A percentile compares a stretch with the other conserved stretches of the same genome.
These are phyloP conservation scores for Drepanosiphum platanoidis DNA, from an alignment of 2,888 invertebrate species.

Conservation along the genomic window DNA sequence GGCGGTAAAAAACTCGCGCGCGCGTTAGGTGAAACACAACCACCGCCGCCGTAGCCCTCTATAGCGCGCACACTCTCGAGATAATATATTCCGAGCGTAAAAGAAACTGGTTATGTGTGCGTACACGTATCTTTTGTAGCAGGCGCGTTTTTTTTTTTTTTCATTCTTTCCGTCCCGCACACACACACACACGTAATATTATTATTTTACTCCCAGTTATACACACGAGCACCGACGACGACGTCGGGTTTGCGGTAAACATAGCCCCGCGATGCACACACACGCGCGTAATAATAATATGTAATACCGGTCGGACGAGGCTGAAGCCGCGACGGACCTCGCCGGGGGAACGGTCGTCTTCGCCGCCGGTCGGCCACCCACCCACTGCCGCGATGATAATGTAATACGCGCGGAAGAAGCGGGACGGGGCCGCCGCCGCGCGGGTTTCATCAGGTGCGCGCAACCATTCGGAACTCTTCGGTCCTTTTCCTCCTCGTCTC, in stretches of 20 bases:
- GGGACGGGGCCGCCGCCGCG: background rate
- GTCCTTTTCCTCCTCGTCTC: background rate
- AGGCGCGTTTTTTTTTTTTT: background rate
- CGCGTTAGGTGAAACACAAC: background rate
- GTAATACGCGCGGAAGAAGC: background rate
- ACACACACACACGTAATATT: no score
- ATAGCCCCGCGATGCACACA: background rate
- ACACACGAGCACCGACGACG: background rate
- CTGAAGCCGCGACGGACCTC: background rate
- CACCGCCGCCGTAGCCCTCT: no score
- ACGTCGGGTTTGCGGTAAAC: background rate
- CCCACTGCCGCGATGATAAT: conserved; percentile 14
- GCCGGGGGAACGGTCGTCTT: background rate
- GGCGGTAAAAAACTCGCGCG: background rate
- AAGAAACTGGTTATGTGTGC: conserved; percentile 37
- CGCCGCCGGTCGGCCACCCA: conserved; percentile 12
- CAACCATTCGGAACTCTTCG: conserved; percentile 41
- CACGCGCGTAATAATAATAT: background rate
- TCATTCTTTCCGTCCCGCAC: background rate
- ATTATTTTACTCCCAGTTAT: conserved; percentile 2
- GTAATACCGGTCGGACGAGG: conserved; percentile 4
- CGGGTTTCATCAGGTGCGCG: conserved; percentile 32
- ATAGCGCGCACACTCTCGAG: background rate
- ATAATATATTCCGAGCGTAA: conserved; percentile 9
- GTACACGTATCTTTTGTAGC: conserved; percentile 11